These are phyloP conservation scores for Didymodactylos carnosus DNA, from an alignment of 2,888 invertebrate genomes.

Conservation along the genomic window DNA sequence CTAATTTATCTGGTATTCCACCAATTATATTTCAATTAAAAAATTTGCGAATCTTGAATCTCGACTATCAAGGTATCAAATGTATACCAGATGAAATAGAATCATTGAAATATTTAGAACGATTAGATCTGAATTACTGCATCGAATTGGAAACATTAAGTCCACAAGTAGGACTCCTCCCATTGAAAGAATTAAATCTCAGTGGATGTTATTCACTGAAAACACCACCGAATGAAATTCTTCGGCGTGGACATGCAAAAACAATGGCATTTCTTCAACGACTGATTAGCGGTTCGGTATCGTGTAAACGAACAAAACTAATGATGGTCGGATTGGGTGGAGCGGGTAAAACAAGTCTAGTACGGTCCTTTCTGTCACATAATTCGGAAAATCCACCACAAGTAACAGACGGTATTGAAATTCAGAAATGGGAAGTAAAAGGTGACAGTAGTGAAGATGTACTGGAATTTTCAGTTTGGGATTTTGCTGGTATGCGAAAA, in stretches of 20 bases:
- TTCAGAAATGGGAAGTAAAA: slow-evolving; percentile 23
- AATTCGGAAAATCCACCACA: slow-evolving; percentile 19
- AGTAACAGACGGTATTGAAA: slow-evolving; percentile 34
- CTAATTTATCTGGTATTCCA: not conserved
- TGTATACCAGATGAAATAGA: slow-evolving; percentile 23
- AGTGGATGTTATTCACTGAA: slow-evolving; percentile 22
- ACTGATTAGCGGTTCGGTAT: slow-evolving; percentile 24
- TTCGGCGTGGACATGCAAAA: slow-evolving; percentile 23
- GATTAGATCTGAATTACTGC: slow-evolving; percentile 21
- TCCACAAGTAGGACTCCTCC: slow-evolving; percentile 3
- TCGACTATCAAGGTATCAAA: slow-evolving; percentile 24
- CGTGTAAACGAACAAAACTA: slow-evolving; percentile 28
- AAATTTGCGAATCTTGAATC: slow-evolving; percentile 19
- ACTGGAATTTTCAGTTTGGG: slow-evolving; percentile 21
- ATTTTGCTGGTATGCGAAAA: no score
- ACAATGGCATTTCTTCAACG: slow-evolving; percentile 27
- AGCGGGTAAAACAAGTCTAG: slow-evolving; percentile 30
- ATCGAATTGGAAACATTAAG: slow-evolving; percentile 19
- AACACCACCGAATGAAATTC: slow-evolving; percentile 31
- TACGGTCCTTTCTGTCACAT: slow-evolving; percentile 1
- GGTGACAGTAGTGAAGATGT: not conserved
- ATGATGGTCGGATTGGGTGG: slow-evolving; percentile 32
- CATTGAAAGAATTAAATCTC: slow-evolving; percentile 16
- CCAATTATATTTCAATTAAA: not conserved
- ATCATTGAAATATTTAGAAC: slow-evolving; percentile 19